These are phyloP conservation scores for Drosophila recens DNA, from an alignment of 2,888 invertebrate genomes.

Conservation along the genomic window DNA sequence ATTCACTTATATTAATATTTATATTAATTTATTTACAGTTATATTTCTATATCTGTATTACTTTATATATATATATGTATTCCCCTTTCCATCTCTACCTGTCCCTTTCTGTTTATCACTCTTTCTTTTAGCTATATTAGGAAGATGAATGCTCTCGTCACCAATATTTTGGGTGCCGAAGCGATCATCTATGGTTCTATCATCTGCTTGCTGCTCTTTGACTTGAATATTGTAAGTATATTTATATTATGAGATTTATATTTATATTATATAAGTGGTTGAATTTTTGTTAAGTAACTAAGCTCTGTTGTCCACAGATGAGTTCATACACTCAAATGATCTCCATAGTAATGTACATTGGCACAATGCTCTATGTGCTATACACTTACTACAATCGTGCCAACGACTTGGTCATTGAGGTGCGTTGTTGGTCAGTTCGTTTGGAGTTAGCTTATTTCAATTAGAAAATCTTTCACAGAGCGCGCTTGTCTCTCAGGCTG, in stretches of 20 bases:
- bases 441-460: slow-evolving; percentile 2
- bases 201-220: slow-evolving; percentile 80
- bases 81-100: not conserved
- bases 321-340: slow-evolving; percentile 47
- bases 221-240: slow-evolving; percentile 75
- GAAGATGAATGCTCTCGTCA: slow-evolving; percentile 75
- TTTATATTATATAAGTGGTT: not conserved
- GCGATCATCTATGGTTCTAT: slow-evolving; percentile 77
- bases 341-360: slow-evolving; percentile 77
- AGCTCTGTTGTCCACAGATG: slow-evolving; percentile 2
- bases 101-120: not conserved
- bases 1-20: too few species aligned
- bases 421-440: slow-evolving; percentile 38
- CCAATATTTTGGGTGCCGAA: slow-evolving; percentile 76
- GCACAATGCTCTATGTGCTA: slow-evolving; percentile 82
- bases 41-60: too few species aligned
- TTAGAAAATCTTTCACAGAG: slow-evolving; percentile 62
- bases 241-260: too few species aligned
- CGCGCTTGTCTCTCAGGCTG: slow-evolving; percentile 74
- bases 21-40: too few species aligned
- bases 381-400: slow-evolving; percentile 84
- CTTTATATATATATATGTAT: too few species aligned
- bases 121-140: slow-evolving; percentile 69
- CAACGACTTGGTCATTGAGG: slow-evolving; percentile 82
- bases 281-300: not conserved